phyloP scores from a whole-genome alignment of 2,888 invertebrate genomes.

The Pachycephus smyrnensis region DNA sequence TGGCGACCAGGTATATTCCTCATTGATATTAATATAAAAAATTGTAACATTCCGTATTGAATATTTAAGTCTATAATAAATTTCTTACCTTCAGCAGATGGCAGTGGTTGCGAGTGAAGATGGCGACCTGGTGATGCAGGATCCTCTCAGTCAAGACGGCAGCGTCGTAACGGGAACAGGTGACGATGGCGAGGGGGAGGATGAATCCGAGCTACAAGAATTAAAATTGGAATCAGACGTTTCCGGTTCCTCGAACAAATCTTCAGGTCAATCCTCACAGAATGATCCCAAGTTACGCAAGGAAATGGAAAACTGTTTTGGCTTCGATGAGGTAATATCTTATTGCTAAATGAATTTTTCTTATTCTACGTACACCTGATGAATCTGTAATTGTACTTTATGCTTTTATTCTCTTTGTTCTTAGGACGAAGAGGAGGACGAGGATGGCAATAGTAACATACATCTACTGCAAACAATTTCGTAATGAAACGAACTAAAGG shows the following conservation, averaged over 20 bases:
- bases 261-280: slow-evolving; percentile 44
- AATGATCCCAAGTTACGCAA: slow-evolving; percentile 66
- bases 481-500: slow-evolving; percentile 52
- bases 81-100: slow-evolving; percentile 49
- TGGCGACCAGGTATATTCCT: slow-evolving; percentile 69
- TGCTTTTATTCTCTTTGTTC: slow-evolving; percentile 31
- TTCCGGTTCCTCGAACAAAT: slow-evolving; percentile 53
- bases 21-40: background rate
- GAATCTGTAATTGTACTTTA: slow-evolving; percentile 14
- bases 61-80: slow-evolving; percentile 1
- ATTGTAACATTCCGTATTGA: background rate
- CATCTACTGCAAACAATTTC: slow-evolving; percentile 62
- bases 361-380: slow-evolving; percentile 7
- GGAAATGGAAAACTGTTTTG: slow-evolving; percentile 85
- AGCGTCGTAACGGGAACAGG: slow-evolving; percentile 68
- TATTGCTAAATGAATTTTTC: slow-evolving; percentile 17
- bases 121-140: slow-evolving; percentile 63
- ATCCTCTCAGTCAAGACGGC: slow-evolving; percentile 60
- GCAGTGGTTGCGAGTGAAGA: slow-evolving; percentile 69
- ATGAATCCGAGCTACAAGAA: slow-evolving; percentile 57
- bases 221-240: slow-evolving; percentile 51
- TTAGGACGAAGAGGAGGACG: slow-evolving; percentile 67
- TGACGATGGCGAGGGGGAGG: slow-evolving; percentile 65
- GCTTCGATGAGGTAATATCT: slow-evolving; percentile 78
- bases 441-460: slow-evolving; percentile 64